Percentiles rank a stretch among this genome's conserved stretches.
Conservation (phyloP, 2,797 vertebrate genomes). For the Perodicticus potto region DNA sequence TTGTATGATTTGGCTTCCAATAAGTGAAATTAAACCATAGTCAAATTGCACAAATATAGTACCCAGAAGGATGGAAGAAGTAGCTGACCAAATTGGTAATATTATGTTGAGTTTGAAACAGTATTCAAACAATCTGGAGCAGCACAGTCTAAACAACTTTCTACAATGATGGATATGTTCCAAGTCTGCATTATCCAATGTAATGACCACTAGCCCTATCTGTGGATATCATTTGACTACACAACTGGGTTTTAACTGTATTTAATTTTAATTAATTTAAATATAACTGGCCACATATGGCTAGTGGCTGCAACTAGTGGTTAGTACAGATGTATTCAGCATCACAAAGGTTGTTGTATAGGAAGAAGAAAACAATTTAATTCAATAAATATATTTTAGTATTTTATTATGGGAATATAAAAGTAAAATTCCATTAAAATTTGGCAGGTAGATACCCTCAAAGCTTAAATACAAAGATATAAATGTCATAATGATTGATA, state of each 20-base stretch:
- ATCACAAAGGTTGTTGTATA: not conserved
- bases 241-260: not conserved
- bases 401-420: not conserved
- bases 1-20: not conserved
- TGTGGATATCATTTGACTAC: not conserved
- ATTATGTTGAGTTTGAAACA: not conserved
- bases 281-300: not conserved
- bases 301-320: not conserved
- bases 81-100: not conserved
- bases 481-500: not conserved
- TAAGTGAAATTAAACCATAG: not conserved
- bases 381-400: not conserved
- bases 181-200: not conserved
- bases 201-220: not conserved
- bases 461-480: conserved; percentile 33
- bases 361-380: conserved; percentile 23
- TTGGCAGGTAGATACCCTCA: not conserved
- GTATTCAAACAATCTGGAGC: not conserved
- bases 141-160: not conserved
- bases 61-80: not conserved
- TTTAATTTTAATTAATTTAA: conserved; percentile 58
- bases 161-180: not conserved
- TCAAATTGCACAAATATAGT: not conserved
- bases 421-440: conserved; percentile 35
- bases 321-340: not conserved